phyloP scores from a whole-genome alignment of 2,888 invertebrate species.

The Odontomyia ornata region DNA sequence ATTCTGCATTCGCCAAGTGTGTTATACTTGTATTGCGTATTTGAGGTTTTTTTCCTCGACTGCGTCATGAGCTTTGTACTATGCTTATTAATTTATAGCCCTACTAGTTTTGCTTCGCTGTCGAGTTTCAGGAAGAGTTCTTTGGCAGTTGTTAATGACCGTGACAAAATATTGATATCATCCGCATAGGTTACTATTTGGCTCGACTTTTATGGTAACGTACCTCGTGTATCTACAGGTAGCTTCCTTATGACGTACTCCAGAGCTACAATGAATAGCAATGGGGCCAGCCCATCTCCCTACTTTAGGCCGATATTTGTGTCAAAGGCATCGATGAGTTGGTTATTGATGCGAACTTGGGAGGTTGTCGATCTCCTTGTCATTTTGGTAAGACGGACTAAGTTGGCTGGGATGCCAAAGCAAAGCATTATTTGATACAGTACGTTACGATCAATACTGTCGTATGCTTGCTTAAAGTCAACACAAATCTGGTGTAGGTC shows the following conservation, averaged over 20 bases:
- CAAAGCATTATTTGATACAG: not conserved
- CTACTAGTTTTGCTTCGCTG: too few relatives aligned
- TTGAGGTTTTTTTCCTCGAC: too few relatives aligned
- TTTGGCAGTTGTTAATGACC: not conserved
- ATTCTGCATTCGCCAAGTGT: too few relatives aligned
- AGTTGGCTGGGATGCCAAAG: not conserved
- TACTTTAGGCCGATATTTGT: not conserved
- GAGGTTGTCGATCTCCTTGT: not conserved
- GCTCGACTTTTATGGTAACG: not conserved
- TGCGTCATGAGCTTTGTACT: too few relatives aligned
- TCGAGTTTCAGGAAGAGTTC: not conserved
- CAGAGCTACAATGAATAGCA: not conserved
- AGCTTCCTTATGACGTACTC: not conserved
- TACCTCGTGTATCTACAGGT: not conserved
- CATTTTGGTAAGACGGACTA: not conserved
- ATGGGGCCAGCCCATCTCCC: not conserved
- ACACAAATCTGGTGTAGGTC: not conserved
- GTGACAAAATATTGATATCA: not conserved
- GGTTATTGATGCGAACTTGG: not conserved
- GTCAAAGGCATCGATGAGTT: not conserved
- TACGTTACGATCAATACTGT: constrained; percentile 8
- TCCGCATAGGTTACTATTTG: not conserved
- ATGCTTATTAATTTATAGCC: too few relatives aligned
- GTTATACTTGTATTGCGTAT: too few relatives aligned
- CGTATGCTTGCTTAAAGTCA: constrained; percentile 6